Conservation (phyloP, 2,888 invertebrate genomes). For the Thumatha senex region DNA sequence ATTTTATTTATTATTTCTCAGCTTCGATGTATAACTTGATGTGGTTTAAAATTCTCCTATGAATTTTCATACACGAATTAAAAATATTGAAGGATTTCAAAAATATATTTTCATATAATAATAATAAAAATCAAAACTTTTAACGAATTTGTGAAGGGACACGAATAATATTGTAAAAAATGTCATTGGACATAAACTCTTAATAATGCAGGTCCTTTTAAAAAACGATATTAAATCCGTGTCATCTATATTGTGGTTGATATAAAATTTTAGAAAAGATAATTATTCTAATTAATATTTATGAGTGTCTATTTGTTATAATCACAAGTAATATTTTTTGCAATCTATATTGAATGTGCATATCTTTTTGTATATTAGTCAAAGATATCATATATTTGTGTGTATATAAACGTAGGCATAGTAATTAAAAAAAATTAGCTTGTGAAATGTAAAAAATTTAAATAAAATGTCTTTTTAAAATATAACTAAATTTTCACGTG, state of each 20-base stretch:
- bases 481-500: neutral
- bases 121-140: too few species aligned
- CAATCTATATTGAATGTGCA: conserved; percentile 3
- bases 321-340: conserved; percentile 11
- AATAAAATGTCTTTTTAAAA: neutral
- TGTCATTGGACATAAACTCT: too few species aligned
- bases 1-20: too few species aligned
- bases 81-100: neutral
- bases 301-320: neutral
- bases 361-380: neutral
- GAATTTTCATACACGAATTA: neutral
- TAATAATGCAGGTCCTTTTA: too few species aligned
- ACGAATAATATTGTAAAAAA: too few species aligned
- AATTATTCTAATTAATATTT: too few species aligned
- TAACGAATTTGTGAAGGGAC: too few species aligned
- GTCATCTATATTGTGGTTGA: neutral
- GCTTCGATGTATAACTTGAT: too few species aligned
- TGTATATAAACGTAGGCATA: neutral
- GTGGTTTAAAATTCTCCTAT: too few species aligned
- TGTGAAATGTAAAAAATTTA: neutral
- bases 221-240: too few species aligned
- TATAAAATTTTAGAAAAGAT: neutral
- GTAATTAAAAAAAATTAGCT: neutral
- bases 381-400: neutral
- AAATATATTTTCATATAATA: neutral